Evolutionary conservation across 1,140 invertebrate genomes (phyloP).

Genomic region (Rhysida immarginata): DNA sequence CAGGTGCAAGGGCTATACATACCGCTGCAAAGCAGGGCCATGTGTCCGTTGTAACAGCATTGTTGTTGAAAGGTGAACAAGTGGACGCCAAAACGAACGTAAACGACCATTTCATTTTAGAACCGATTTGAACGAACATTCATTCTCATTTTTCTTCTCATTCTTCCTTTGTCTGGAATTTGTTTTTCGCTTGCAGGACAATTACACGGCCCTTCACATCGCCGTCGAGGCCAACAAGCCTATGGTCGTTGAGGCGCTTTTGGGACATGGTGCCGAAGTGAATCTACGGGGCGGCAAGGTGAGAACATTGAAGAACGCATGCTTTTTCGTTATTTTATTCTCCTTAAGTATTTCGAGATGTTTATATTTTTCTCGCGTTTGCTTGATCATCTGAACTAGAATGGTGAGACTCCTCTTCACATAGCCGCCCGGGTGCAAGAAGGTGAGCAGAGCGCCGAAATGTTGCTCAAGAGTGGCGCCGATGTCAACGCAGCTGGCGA

Average conservation of each 20-base stretch:
- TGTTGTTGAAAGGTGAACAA: slow-evolving; percentile 87
- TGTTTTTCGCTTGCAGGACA: slow-evolving; percentile 70
- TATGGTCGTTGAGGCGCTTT: slow-evolving; percentile 83
- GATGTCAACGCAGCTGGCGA: slow-evolving; percentile 60
- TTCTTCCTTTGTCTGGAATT: neutral
- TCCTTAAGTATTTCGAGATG: no score
- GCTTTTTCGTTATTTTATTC: no score
- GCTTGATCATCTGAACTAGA: no score
- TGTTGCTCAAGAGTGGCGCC: slow-evolving; percentile 93
- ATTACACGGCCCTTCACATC: slow-evolving; percentile 95
- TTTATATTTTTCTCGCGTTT: slow-evolving; percentile 57
- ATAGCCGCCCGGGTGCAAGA: slow-evolving; percentile 83
- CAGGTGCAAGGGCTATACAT: slow-evolving; percentile 78
- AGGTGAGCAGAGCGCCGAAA: slow-evolving; percentile 88
- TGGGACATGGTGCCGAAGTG: slow-evolving; percentile 92
- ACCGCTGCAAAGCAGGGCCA: slow-evolving; percentile 85
- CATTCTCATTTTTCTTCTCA: no score
- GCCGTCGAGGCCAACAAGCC: slow-evolving; percentile 94
- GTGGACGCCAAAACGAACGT: slow-evolving; percentile 90
- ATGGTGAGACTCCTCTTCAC: slow-evolving; percentile 79
- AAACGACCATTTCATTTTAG: slow-evolving; percentile 27
- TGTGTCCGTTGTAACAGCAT: slow-evolving; percentile 89
- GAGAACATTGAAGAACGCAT: no score
- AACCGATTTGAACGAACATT: no score
- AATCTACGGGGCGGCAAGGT: slow-evolving; percentile 64